Conservation (phyloP, 2,113 vertebrate genomes). For the Mustelus asterias region DNA sequence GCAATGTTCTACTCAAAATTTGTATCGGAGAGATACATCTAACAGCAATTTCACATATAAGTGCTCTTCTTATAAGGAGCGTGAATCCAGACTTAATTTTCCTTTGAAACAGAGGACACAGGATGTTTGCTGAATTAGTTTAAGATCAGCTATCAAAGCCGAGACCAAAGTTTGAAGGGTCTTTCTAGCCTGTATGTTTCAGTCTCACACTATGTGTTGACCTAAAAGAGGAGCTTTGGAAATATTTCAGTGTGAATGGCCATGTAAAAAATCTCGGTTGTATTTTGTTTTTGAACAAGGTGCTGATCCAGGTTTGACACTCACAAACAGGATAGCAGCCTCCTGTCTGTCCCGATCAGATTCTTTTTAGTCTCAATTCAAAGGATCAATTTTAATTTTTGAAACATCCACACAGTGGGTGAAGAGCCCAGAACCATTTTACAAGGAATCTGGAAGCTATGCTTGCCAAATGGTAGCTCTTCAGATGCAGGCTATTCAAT, state of each 20-base stretch:
- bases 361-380: neutral
- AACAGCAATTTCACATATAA: neutral
- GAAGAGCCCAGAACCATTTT: neutral
- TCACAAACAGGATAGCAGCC: neutral
- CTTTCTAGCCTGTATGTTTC: neutral
- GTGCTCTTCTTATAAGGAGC: neutral
- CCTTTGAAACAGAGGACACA: neutral
- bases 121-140: neutral
- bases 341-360: neutral
- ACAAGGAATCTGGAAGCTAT: neutral
- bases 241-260: neutral
- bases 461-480: neutral
- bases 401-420: neutral
- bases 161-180: neutral
- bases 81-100: neutral
- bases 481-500: neutral
- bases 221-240: neutral
- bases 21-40: neutral
- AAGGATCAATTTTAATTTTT: neutral
- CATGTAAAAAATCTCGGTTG: neutral
- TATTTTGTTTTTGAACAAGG: neutral
- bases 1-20: neutral
- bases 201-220: neutral
- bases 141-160: neutral
- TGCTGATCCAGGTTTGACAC: neutral